Conservation (phyloP, 1,140 invertebrate species). For the Vanessa tameamea region DNA sequence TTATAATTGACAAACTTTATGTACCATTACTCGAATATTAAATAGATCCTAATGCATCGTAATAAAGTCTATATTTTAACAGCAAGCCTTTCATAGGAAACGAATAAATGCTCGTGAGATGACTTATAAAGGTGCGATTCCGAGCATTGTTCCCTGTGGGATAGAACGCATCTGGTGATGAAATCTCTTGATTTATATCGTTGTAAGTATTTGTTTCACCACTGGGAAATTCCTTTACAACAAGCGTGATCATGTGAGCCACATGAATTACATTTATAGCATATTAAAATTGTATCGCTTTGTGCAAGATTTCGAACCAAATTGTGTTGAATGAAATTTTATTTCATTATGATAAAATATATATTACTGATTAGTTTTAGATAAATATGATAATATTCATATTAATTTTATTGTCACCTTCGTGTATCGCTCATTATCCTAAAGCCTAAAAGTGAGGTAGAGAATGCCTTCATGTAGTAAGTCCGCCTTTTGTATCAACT, state of each 20-base stretch:
- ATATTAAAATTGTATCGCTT: not conserved
- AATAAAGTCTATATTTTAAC: not conserved
- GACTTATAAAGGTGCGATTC: conserved; percentile 39
- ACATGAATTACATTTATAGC: not conserved
- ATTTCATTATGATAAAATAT: no score
- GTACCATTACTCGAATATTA: not conserved
- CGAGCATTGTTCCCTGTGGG: conserved; percentile 33
- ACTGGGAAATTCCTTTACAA: conserved; percentile 27
- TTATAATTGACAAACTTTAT: conserved; percentile 26
- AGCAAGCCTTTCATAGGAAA: not conserved
- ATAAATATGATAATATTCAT: no score
- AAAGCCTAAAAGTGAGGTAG: no score
- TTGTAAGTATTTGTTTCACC: conserved; percentile 37
- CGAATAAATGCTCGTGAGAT: conserved; percentile 19
- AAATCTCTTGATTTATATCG: conserved; percentile 45
- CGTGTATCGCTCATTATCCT: no score
- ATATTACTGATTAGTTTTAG: no score
- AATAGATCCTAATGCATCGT: not conserved
- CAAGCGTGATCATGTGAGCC: conserved; percentile 18
- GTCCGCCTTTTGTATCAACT: no score
- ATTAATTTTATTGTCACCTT: no score
- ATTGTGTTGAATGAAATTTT: no score
- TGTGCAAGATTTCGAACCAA: no score
- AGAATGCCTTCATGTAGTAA: no score
- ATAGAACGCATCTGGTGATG: conserved; percentile 45